These are phyloP conservation scores for Adelges cooleyi DNA, from an alignment of 1,140 invertebrate species.

Conservation along the genomic window DNA sequence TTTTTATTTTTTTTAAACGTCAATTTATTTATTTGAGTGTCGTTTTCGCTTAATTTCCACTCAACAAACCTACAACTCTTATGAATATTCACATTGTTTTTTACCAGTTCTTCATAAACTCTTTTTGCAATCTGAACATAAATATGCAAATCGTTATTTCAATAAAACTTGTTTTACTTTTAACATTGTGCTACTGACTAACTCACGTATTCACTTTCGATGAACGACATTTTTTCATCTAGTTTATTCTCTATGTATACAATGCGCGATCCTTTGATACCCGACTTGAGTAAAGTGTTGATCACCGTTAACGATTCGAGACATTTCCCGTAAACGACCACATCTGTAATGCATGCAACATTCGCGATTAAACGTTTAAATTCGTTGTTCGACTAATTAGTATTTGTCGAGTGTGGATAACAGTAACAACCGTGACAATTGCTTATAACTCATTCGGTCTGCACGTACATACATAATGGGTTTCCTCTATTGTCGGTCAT, in stretches of 20 bases:
- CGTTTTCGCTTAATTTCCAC: neutral
- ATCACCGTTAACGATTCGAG: neutral
- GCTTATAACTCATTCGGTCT: too few species aligned
- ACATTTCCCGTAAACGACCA: constrained; percentile 1
- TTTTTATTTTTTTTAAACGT: neutral
- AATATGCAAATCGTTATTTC: neutral
- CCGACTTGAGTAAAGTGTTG: neutral
- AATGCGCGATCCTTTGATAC: neutral
- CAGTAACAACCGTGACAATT: too few species aligned
- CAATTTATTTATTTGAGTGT: neutral
- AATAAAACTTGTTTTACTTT: neutral
- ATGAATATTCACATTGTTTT: neutral
- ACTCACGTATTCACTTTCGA: neutral
- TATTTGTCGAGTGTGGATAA: too few species aligned
- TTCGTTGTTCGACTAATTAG: too few species aligned
- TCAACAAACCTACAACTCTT: neutral
- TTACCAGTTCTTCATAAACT: neutral
- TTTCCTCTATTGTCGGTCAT: too few species aligned
- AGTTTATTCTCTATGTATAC: neutral
- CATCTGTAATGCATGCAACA: too few species aligned
- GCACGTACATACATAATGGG: too few species aligned
- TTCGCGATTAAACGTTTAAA: too few species aligned
- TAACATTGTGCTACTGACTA: neutral
- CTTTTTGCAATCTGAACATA: neutral
- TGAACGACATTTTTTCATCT: neutral